phyloP scores from a whole-genome alignment of 2,113 vertebrate genomes.

The Martes martes region DNA sequence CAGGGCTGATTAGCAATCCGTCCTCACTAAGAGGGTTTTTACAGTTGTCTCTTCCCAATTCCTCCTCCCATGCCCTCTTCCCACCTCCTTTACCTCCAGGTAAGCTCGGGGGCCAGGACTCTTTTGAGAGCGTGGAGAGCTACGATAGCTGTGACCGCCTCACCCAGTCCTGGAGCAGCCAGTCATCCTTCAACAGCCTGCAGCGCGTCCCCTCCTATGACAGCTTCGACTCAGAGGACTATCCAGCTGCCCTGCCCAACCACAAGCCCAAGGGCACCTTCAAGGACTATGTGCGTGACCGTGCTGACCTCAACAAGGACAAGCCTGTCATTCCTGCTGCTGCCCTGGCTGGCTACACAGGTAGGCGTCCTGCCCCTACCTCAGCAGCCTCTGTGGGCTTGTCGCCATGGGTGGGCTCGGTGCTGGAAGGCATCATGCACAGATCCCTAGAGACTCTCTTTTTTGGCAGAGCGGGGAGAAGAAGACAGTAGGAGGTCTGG shows the following conservation, averaged over 20 bases:
- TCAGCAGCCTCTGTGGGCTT: background rate
- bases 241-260: conserved; percentile 90
- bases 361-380: conserved; percentile 75
- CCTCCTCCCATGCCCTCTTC: conserved; percentile 52
- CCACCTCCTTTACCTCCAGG: conserved; percentile 79
- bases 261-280: conserved; percentile 99
- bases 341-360: conserved; percentile 98
- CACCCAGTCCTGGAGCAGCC: conserved; percentile 98
- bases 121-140: conserved; percentile 98
- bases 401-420: background rate
- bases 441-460: background rate
- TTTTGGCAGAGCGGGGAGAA: background rate
- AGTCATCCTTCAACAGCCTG: conserved; percentile 97
- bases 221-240: conserved; percentile 99
- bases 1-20: background rate
- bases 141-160: conserved; percentile 97
- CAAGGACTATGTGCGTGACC: conserved; percentile 99
- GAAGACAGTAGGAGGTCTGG: background rate
- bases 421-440: background rate
- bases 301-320: conserved; percentile 98
- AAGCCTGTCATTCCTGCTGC: conserved; percentile 99
- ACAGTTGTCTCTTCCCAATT: conserved; percentile 68
- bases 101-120: conserved; percentile 97
- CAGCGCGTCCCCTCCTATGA: conserved; percentile 98
- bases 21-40: conserved; percentile 64